phyloP scores from a whole-genome alignment of 1,140 invertebrate species.

The Glossosoma conforme region DNA sequence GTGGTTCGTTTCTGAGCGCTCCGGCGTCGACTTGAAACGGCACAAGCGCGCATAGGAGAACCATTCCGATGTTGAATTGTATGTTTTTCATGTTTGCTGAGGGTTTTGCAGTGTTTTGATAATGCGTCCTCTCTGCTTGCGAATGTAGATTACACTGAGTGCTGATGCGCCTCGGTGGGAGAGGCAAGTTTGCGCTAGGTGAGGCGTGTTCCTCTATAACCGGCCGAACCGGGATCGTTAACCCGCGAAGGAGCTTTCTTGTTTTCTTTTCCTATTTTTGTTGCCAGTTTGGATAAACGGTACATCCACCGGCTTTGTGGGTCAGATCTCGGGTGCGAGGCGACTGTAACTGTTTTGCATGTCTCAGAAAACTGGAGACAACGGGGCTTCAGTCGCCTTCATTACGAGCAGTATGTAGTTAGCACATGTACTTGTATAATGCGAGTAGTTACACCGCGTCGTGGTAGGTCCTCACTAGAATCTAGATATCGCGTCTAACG shows the following conservation, averaged over 20 bases:
- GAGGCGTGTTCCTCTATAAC: slow-evolving; percentile 9
- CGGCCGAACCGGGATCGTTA: slow-evolving; percentile 17
- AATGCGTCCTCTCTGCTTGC: slow-evolving; percentile 11
- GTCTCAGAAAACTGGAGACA: too few species aligned
- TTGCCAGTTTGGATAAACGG: slow-evolving; percentile 23
- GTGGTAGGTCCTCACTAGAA: too few species aligned
- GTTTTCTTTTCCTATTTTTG: slow-evolving; percentile 23
- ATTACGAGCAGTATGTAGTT: too few species aligned
- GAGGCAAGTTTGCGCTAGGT: too few species aligned
- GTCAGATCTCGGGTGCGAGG: slow-evolving; percentile 7
- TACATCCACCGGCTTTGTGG: slow-evolving; percentile 16
- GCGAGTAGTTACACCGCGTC: too few species aligned
- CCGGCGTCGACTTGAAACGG: too few species aligned
- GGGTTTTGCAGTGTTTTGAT: not conserved
- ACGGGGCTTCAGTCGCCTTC: too few species aligned
- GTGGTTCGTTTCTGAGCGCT: slow-evolving; percentile 22
- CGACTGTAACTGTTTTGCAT: slow-evolving; percentile 13
- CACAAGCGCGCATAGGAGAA: slow-evolving; percentile 30
- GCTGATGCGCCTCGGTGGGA: too few species aligned
- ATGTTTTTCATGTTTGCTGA: slow-evolving; percentile 5
- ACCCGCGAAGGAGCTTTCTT: slow-evolving; percentile 15
- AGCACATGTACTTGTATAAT: too few species aligned
- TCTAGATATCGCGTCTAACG: too few species aligned
- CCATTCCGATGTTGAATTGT: not conserved
- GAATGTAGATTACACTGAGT: slow-evolving; percentile 24